Base-by-base conservation (phyloP, 2,888 invertebrate genomes). In the Drosophila prolongata region DNA sequence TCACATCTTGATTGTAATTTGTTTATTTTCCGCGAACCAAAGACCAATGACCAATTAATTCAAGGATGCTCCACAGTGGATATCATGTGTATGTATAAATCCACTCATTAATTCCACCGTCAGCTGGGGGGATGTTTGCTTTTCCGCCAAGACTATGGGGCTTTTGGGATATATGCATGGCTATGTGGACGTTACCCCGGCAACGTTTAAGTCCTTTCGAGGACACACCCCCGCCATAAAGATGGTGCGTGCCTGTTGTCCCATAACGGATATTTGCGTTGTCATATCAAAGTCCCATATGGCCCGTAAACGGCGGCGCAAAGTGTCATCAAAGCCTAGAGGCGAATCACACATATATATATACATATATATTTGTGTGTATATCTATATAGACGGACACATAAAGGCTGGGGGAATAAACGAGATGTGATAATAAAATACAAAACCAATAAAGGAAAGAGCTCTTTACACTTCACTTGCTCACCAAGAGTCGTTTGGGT, bases 231-330 rank as follows among this genome's bases (percentile, higher is more conserved):
- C 27, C 30, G 27, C 24, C 40, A 16, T 54, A 40, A 44, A 37
- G 30, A 40, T 75, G 84, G 84, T 89, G 87, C 87, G 89, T 84
- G 83, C 78, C 75, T 76, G 75, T 77, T 73, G 89, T 76, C 75
- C 83, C 89, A 87, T 76, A 85, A 79, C 89, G 85, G 85, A 85
- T 87, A 85, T 85, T 91, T 91, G 89, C 89, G 88, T 87, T 90
- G 90, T 90, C 91, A 90, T 90, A 91, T 90, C 91, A 90, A 85
- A 90, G 89, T 91, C 92, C 91, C 92, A 92, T 91, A 91, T 92
- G 91, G 88, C 90, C 90, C 89, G 90, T 92, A 91, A 90, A 90
- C 81, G 85, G 61, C 49, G 61, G 55, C 43, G 76, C 73, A 76
- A 76, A 90, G 84, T 90, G 78, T 77, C 90, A 90, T 89, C 90